These are phyloP conservation scores for Styela plicata DNA, from an alignment of 23 tunicate species.

Conservation along the genomic window DNA sequence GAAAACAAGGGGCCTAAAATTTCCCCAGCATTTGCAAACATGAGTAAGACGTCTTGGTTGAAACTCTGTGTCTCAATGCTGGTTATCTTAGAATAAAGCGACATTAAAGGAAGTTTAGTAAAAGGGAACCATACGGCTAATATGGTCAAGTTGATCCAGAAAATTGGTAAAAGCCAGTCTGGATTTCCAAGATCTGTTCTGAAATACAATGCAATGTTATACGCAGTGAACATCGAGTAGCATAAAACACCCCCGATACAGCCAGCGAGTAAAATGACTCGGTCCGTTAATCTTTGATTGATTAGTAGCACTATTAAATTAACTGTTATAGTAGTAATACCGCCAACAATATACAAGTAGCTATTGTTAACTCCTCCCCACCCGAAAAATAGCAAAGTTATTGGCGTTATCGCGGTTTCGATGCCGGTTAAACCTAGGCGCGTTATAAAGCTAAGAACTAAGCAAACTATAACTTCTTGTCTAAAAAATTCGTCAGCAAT, in stretches of 20 bases:
- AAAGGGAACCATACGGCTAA: not conserved
- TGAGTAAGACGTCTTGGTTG: not conserved
- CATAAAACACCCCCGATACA: no score
- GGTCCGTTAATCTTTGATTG: not conserved
- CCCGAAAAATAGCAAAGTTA: conserved; percentile 29
- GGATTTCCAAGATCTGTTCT: not conserved
- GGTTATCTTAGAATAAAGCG: not conserved
- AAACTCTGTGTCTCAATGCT: not conserved
- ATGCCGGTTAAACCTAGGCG: no score
- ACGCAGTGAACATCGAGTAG: not conserved
- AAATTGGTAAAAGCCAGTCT: not conserved
- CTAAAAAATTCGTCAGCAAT: no score
- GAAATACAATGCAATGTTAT: not conserved
- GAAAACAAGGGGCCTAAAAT: not conserved
- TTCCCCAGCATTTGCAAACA: not conserved
- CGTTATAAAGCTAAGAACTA: no score
- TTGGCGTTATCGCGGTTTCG: no score
- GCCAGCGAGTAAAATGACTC: not conserved
- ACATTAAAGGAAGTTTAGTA: not conserved
- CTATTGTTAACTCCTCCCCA: conserved; percentile 66
- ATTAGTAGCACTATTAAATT: not conserved
- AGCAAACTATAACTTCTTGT: no score
- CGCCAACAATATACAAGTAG: conserved; percentile 43
- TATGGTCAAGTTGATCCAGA: not conserved
- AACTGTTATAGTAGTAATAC: conserved; percentile 19